Conservation (phyloP, 2,113 vertebrate species). For the Telmatochromis brichardi region DNA sequence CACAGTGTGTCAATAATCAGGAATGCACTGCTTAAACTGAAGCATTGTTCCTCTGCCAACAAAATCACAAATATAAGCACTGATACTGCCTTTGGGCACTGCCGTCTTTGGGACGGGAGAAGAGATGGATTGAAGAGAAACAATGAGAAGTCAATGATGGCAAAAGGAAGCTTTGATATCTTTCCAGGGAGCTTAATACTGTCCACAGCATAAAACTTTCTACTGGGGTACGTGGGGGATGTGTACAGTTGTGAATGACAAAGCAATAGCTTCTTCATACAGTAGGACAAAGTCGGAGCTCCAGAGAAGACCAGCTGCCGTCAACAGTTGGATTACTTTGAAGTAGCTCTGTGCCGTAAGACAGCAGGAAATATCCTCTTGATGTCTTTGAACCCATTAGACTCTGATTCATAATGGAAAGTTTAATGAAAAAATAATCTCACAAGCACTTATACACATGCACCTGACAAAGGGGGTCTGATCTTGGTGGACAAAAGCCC, state of each 20-base stretch:
- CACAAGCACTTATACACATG: neutral
- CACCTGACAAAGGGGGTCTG: conserved; percentile 20
- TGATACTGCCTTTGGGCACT: conserved; percentile 43
- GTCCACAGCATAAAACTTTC: conserved; percentile 27
- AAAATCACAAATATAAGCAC: conserved; percentile 54
- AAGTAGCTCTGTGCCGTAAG: conserved; percentile 34
- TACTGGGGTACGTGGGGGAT: neutral
- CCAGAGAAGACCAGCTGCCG: conserved; percentile 45
- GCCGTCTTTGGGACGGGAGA: conserved; percentile 30
- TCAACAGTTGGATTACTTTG: conserved; percentile 55
- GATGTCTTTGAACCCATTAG: conserved; percentile 52
- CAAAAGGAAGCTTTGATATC: conserved; percentile 40
- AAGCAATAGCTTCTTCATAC: conserved; percentile 18
- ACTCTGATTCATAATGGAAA: conserved; percentile 32
- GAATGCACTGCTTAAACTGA: conserved; percentile 60
- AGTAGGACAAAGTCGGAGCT: conserved; percentile 26
- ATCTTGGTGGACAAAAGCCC: conserved; percentile 42
- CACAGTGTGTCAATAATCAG: conserved; percentile 63
- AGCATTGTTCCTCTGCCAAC: conserved; percentile 63
- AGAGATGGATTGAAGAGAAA: conserved; percentile 28
- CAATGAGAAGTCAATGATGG: conserved; percentile 28
- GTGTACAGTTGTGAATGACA: conserved; percentile 19
- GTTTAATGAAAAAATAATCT: conserved; percentile 44
- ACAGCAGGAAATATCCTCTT: conserved; percentile 60
- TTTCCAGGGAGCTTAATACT: conserved; percentile 44